Evolutionary conservation across 2,113 vertebrate genomes (phyloP), one percentile per base, ranked within the genome.

Genomic region (Malurus elegans): DNA sequence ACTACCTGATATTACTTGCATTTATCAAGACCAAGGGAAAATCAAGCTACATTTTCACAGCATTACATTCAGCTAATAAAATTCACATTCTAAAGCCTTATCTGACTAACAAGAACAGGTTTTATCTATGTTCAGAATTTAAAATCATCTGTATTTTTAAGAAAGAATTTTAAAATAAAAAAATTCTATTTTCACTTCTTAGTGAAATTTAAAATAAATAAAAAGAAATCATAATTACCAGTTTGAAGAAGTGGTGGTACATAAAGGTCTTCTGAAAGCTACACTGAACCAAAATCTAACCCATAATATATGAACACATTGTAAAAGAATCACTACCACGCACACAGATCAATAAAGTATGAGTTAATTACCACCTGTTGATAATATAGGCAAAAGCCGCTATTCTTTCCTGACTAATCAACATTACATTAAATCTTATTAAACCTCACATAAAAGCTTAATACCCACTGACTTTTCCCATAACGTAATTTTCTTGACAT

Each of bases 21-120:
- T 88, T 96, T 90, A 90, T 67, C 72, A 86, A 82, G 54, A 70
- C 16, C 12, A 24, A 32, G 34, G 87, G 38, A 85, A 96, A 91
- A 61, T 21, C 32, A 66, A 84, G 60, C 54, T 81, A 81, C n/a
- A 51, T 88, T 83, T 93, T 92, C 65, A 81, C 24, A 32, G 31
- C 28, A 85, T 48, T 58, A 67, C 11, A 67, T 44, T 87, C 62
- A 67, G 53, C 45, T 76, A 86, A 70, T 40, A 87, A 80, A 74
- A 48, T 47, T 18, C 21, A 72, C 8, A 82, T 60, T 81, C 34
- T 62, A 66, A 66, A 86, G 47, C 21, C 32, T 67, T 42, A 64
- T 31, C 28, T 67, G 73, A 65, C 32, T 48, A 66, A 91, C 25
- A 82, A 60, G 66, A 75, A 44, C 3, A 34, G 14, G 7, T 34